Conservation (phyloP, 2,113 vertebrate species). For the Tinamus guttatus region DNA sequence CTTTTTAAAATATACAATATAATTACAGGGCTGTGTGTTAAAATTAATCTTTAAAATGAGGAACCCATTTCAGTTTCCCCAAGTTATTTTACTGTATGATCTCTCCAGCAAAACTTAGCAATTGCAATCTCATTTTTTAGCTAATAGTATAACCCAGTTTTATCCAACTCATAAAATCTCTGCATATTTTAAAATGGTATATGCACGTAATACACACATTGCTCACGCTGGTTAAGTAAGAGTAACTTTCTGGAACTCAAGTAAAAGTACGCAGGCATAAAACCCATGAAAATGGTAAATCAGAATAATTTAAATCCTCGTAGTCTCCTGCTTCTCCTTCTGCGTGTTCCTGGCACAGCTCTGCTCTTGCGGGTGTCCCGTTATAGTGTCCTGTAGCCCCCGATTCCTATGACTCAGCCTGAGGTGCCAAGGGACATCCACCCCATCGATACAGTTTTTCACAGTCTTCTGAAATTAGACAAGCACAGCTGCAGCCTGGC, state of each 20-base stretch:
- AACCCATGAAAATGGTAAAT: background rate
- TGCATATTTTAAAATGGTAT: background rate
- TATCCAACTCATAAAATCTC: background rate
- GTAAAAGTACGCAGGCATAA: background rate
- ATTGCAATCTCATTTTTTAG: background rate
- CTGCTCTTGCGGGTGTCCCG: background rate
- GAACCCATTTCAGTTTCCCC: background rate
- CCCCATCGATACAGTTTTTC: constrained; percentile 30
- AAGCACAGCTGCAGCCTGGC: constrained; percentile 24
- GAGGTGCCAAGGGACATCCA: background rate
- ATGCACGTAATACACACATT: background rate
- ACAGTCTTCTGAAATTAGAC: constrained; percentile 24
- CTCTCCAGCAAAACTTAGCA: background rate
- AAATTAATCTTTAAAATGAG: background rate
- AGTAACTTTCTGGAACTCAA: background rate
- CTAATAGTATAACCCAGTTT: background rate
- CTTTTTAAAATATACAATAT: background rate
- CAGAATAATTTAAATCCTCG: background rate
- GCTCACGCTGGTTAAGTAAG: background rate
- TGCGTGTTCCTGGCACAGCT: background rate
- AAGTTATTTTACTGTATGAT: background rate
- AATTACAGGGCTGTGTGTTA: background rate
- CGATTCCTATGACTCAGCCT: background rate
- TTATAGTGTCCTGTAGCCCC: background rate
- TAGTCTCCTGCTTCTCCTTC: background rate